Base-by-base conservation (phyloP, 2,888 invertebrate genomes). In the Drosophila eohydei region DNA sequence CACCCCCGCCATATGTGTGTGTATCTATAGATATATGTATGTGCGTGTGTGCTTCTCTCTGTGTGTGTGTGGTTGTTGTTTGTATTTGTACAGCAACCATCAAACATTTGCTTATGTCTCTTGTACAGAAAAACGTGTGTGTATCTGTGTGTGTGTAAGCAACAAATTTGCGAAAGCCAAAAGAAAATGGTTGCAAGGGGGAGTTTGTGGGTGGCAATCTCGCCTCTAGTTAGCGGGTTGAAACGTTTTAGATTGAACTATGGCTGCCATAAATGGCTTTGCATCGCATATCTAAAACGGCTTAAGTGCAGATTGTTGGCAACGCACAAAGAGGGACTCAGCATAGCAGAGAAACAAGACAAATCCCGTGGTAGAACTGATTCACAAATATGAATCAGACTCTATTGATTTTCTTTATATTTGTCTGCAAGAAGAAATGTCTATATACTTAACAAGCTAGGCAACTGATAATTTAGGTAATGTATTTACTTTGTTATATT, bases 61-160 rank as follows among this genome's bases (percentile, higher is more conserved):
- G 57, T 72, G 63, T 58, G 70, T 74, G 60, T 83, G 79, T 63
- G 83, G 48, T 68, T 87, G 81, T 74, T 81, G 77, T 85, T 84
- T 89, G 88, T 90, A 78, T 87, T 89, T 89, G 90, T 90, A 90
- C 90, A 90, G 87, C 87, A 90, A 90, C 91, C 87, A 90, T 90
- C 91, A 90, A 90, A 88, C 84, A 87, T 88, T 89, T 88, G 80
- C 78, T 78, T 57, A 74, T 86, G 78, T 83, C 78, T 80, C 74
- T 71, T 73, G 64, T 63, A 70, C 63, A 70, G 69, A 62, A 81
- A 74, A 67, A 71, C 72, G 68, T 26, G 43, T 2, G 9, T 43
- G 38, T 28, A 8, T 63, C 14, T 34, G 32, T 26, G 62, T 63
- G 50, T 56, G 70, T 58, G 65, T 69, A 60, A 51, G 76, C 67